A percentile compares a stretch with the other conserved stretches of the same genome.
These are phyloP conservation scores for Eristalinus aeneus DNA, from an alignment of 2,888 invertebrate genomes.

Conservation along the genomic window DNA sequence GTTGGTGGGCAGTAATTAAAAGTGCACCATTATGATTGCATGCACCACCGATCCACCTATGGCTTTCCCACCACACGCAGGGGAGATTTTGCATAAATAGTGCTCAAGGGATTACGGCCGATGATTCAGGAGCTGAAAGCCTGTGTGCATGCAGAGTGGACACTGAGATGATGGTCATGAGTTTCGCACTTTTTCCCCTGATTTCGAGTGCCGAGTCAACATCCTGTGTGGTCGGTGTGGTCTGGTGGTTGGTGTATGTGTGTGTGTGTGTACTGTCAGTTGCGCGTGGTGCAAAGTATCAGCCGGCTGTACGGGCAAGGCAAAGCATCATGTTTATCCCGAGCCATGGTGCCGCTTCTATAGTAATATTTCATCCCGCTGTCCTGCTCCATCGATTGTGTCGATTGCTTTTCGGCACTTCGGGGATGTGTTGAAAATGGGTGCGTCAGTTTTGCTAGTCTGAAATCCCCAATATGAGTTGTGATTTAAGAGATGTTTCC, in stretches of 20 bases:
- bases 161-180: neutral
- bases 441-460: neutral
- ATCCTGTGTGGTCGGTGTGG: neutral
- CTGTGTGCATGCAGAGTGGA: neutral
- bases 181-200: neutral
- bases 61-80: neutral
- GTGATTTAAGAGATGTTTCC: no score
- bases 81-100: neutral
- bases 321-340: neutral
- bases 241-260: neutral
- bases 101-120: neutral
- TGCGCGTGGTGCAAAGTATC: neutral
- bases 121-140: neutral
- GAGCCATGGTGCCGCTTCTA: neutral
- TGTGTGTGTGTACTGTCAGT: neutral
- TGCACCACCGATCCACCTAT: neutral
- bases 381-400: neutral
- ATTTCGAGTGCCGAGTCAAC: neutral
- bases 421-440: neutral
- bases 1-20: neutral
- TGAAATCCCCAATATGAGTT: no score
- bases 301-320: no score
- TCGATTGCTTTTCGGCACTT: neutral
- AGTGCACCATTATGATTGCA: neutral
- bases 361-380: neutral